Base-by-base conservation (phyloP, 2,113 vertebrate species). In the Sinocyclocheilus grahami region DNA sequence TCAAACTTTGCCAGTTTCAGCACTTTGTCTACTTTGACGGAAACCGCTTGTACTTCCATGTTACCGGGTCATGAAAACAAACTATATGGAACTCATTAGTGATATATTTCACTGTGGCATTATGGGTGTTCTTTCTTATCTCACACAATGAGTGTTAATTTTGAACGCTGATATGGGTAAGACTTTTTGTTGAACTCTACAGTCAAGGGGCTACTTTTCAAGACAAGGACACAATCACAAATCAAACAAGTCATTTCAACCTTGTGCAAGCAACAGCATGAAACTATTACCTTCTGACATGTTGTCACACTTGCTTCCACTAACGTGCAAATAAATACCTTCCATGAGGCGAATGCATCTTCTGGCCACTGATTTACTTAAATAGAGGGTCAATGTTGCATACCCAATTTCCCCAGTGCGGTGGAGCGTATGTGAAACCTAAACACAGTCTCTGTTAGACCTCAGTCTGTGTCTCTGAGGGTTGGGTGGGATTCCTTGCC, bases 381-480 rank as follows among this genome's bases (percentile, higher is more conserved):
- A 92, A 93, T 94, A 94, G 91, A 92, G 88, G 91, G 92, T 94
- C 92, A 93, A 91, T 93, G 94, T 92, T 93, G 93, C 93, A 94
- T 92, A 94, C 93, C 90, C 94, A 94, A 93, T 94, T 94, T 95
- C 92, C 92, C 93, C 86, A 91, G 92, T 92, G 93, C 87, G 90
- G 92, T 93, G 93, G 46, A 94, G 91, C 94, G 85, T 93, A 92
- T 93, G 93, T 93, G 91, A 91, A 94, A 94, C 92, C 91, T 94
- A 95, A 95, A 95, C 93, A 94, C 90, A 87, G 89, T 90, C 90
- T 92, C 92, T 91, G 55, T 89, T 92, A 89, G 92, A 90, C 92
- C 89, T 84, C 89, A 91, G 91, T 89, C 89, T 90, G 86, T 86
- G 81, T 87, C 88, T 91, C 90, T 1, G 90, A 93, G 93, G 94